These are phyloP conservation scores for Nomada lathburiana DNA, from an alignment of 2,888 invertebrate genomes.

Conservation along the genomic window DNA sequence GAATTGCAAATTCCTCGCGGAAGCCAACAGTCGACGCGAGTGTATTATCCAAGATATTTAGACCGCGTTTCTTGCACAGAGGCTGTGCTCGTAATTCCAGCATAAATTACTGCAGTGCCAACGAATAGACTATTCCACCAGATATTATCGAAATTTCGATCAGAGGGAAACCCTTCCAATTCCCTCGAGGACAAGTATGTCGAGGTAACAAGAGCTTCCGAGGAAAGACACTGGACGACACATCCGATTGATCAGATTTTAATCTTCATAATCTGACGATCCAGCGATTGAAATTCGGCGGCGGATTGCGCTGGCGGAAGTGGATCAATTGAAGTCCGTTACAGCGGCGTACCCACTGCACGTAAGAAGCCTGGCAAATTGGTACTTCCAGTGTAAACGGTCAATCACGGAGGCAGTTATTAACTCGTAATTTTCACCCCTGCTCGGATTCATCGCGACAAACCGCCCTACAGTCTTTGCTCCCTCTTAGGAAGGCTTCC, in stretches of 20 bases:
- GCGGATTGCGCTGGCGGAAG: background rate
- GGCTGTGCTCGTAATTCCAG: background rate
- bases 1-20: constrained; percentile 34
- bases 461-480: background rate
- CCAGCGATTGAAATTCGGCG: constrained; percentile 15
- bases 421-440: constrained; percentile 49
- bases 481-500: background rate
- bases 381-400: constrained; percentile 47
- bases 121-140: background rate
- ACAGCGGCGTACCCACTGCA: constrained; percentile 12
- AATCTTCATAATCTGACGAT: constrained; percentile 22
- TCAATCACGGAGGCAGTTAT: constrained; percentile 49
- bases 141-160: background rate
- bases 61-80: background rate
- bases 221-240: background rate
- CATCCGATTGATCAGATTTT: constrained; percentile 14
- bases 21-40: background rate
- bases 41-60: background rate
- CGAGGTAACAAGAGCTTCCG: background rate
- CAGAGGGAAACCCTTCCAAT: background rate
- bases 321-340: constrained; percentile 38
- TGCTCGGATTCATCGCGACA: constrained; percentile 25
- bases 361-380: constrained; percentile 49
- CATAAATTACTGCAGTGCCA: background rate
- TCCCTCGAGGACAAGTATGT: background rate